Evolutionary conservation across 2,888 invertebrate genomes (phyloP).

Genomic region (Oeneis ivallda): DNA sequence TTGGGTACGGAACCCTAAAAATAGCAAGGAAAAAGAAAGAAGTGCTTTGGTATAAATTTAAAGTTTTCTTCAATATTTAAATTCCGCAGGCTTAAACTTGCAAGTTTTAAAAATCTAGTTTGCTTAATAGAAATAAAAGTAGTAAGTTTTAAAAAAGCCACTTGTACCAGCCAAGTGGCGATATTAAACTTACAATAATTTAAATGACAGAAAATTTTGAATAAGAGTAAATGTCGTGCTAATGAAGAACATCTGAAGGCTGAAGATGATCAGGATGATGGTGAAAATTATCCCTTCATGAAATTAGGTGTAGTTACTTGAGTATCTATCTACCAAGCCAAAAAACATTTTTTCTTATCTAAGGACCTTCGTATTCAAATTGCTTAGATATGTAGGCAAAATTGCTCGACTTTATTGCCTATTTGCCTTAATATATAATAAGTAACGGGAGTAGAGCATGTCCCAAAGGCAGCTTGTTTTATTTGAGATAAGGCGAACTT

Average conservation of each 20-base stretch:
- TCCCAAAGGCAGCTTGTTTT: slow-evolving; percentile 44
- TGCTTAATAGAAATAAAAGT: slow-evolving; percentile 20
- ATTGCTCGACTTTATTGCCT: slow-evolving; percentile 18
- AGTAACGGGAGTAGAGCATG: slow-evolving; percentile 16
- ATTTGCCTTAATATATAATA: slow-evolving; percentile 24
- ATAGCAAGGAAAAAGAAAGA: slow-evolving; percentile 1
- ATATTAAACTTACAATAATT: no score
- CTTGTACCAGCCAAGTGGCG: slow-evolving; percentile 12
- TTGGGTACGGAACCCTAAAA: no score
- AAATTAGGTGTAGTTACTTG: not conserved
- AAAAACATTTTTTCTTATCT: not conserved
- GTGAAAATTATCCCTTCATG: no score
- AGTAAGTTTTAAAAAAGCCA: slow-evolving; percentile 16
- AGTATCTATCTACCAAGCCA: not conserved
- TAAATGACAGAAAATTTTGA: no score
- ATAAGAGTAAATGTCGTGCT: no score
- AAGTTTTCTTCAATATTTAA: slow-evolving; percentile 17
- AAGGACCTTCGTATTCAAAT: not conserved
- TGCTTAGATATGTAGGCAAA: slow-evolving; percentile 1
- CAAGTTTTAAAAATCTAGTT: slow-evolving; percentile 12
- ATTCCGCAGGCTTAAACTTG: slow-evolving; percentile 15
- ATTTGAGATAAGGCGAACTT: slow-evolving; percentile 54
- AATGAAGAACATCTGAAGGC: no score
- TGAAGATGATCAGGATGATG: no score
- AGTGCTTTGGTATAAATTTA: not conserved